Conservation (phyloP, 1,140 invertebrate species). For the Gryllus bimaculatus region DNA sequence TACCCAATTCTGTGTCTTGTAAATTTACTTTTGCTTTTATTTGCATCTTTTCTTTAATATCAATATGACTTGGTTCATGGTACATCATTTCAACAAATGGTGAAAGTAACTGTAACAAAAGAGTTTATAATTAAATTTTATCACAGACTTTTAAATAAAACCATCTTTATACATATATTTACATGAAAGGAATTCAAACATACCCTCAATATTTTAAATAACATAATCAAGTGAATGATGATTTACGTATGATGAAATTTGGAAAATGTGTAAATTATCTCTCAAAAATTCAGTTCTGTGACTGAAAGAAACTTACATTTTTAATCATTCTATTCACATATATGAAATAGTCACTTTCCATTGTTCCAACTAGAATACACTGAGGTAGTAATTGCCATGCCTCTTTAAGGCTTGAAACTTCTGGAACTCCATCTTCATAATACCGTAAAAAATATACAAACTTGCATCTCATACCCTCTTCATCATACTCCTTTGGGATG, state of each 20-base stretch:
- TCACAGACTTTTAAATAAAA: too few relatives aligned
- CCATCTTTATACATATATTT: too few relatives aligned
- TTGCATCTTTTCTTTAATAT: too few relatives aligned
- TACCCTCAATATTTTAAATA: too few relatives aligned
- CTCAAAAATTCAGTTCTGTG: neutral
- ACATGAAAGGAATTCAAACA: too few relatives aligned
- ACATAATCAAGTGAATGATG: too few relatives aligned
- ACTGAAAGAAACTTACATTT: neutral
- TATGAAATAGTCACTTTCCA: neutral
- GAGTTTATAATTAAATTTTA: neutral
- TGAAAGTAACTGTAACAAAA: neutral
- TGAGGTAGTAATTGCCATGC: neutral
- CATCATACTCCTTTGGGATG: neutral
- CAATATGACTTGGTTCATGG: neutral
- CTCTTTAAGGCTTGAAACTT: neutral
- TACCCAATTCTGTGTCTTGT: too few relatives aligned
- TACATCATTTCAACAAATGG: neutral
- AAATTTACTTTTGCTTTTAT: too few relatives aligned
- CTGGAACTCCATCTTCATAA: neutral
- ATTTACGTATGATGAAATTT: too few relatives aligned
- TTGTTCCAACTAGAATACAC: neutral
- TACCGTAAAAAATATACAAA: neutral
- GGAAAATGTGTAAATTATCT: too few relatives aligned
- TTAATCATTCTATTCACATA: neutral
- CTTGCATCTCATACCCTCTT: neutral